Base-by-base conservation (phyloP, 2,888 invertebrate species). In the Cordilura impudica region DNA sequence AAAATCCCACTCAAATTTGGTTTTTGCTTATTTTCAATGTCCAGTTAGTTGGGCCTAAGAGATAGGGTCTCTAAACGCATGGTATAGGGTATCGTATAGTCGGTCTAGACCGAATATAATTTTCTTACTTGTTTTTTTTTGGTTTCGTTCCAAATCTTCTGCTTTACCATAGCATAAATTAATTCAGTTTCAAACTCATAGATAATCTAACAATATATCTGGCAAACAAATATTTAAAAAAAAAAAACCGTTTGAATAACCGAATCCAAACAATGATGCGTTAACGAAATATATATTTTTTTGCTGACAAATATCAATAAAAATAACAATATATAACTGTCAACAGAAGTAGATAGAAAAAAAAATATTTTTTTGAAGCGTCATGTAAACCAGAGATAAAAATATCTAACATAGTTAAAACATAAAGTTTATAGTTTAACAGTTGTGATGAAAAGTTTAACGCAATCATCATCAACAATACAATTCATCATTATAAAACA, bases 281-380 rank as follows among this genome's bases (percentile, higher is more conserved):
- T 81, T 76, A 78, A 75, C 71, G 39, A 78, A 60, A 54, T 54
- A 18, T 29, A 7, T 29, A 18, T 29, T 4, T 66, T 81, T 79
- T 79, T 74, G 81, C 79, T 81, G 81, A 81, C 81, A 79, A 70
- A 67, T 76, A 70, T 76, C 58, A 75, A 73, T 73, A 73, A 73
- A 78, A 69, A 72, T 77, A 76, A 60, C 56, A 58, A 35, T 43
- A 66, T 43, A 60, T 21, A 67, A 53, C 56, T 66, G 56, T 58
- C 66, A 73, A 43, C 58, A 73, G 51, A 56, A 56, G 29, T 29
- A 12, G 19, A 49, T 35, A 26, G 4, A n/a, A 39, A 51, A 63
- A 39, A 51, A 39, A n/a, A 12, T 39, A 23, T 35, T 23, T 53
- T 53, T 16, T 26, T 23, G 6, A 43, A 14, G 7, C 0, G 18